phyloP scores from a whole-genome alignment of 2,113 vertebrate species.

The Halichoerus grypus region DNA sequence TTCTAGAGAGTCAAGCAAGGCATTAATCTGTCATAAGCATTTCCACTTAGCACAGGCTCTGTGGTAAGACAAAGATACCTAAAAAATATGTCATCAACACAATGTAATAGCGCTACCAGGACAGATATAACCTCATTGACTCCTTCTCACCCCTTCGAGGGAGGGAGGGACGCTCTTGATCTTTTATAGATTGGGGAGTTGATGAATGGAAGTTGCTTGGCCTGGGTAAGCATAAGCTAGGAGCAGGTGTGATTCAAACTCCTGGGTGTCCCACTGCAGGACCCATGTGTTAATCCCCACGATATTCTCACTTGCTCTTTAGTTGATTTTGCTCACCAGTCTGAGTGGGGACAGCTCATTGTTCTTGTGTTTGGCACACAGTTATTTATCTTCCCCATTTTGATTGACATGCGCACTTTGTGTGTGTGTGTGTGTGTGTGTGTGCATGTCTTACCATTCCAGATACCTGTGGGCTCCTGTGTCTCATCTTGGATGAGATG shows the following conservation, averaged over 20 bases:
- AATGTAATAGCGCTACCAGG: fast-evolving
- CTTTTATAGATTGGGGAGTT: background rate
- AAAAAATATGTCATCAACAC: background rate
- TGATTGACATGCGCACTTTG: fast-evolving
- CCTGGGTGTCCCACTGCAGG: fast-evolving
- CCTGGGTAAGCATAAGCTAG: fast-evolving
- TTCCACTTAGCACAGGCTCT: fast-evolving
- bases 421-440: too few relatives aligned
- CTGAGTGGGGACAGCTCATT: background rate
- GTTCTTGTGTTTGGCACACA: fast-evolving
- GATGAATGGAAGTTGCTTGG: too few relatives aligned
- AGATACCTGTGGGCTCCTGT: background rate
- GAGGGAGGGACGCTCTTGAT: background rate
- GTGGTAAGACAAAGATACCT: background rate
- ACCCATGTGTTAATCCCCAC: fast-evolving
- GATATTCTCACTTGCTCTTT: background rate
- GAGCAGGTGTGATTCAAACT: fast-evolving
- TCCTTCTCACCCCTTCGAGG: background rate
- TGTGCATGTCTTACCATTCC: too few relatives aligned
- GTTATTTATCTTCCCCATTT: background rate
- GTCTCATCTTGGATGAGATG: background rate
- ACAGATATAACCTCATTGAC: fast-evolving
- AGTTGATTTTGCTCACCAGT: background rate
- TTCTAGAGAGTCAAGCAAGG: background rate
- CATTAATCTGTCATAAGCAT: too few relatives aligned